These are phyloP conservation scores for Pollicipes pollicipes DNA, from an alignment of 1,140 invertebrate species.

Conservation along the genomic window DNA sequence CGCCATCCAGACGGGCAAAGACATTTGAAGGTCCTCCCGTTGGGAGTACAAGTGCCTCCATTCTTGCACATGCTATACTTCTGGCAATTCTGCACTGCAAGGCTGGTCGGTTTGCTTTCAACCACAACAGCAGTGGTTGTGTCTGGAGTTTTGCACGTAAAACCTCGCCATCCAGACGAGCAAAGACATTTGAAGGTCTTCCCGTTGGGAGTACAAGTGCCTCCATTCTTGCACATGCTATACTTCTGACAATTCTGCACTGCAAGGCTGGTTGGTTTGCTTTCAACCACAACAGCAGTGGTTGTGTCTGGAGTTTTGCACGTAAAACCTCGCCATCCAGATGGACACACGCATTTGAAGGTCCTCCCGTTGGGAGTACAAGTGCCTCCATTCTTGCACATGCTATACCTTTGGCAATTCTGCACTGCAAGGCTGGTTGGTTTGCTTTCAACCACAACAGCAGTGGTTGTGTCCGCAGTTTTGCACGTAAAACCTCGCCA, in stretches of 20 bases:
- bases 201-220: background rate
- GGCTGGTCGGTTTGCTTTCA: background rate
- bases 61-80: background rate
- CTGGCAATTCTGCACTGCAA: background rate
- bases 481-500: background rate
- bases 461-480: background rate
- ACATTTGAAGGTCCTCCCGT: background rate
- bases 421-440: background rate
- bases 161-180: background rate
- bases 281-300: too few species aligned
- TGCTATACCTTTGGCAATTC: background rate
- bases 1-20: background rate
- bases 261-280: background rate
- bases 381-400: background rate
- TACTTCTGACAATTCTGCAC: background rate
- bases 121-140: too few species aligned
- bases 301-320: background rate
- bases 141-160: background rate
- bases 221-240: background rate
- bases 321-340: background rate
- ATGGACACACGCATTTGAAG: background rate
- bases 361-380: background rate
- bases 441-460: background rate
- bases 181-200: background rate
- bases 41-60: background rate